These are phyloP conservation scores for Himalopsyche tibetana DNA, from an alignment of 2,888 invertebrate genomes.

Conservation along the genomic window DNA sequence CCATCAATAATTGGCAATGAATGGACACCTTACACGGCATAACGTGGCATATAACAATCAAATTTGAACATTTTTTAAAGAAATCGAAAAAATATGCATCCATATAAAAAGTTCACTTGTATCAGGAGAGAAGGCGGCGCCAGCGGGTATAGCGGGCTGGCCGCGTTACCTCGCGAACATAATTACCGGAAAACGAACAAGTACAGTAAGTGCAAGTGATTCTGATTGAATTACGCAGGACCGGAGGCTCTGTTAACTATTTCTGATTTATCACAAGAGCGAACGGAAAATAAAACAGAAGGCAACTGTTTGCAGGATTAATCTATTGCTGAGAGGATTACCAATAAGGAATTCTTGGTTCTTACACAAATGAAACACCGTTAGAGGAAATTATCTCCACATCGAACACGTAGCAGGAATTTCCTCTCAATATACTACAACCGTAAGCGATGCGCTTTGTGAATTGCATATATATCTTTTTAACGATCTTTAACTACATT, in stretches of 20 bases:
- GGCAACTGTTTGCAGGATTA: conserved; percentile 38
- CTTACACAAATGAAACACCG: background rate
- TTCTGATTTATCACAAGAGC: conserved; percentile 51
- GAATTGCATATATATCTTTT: background rate
- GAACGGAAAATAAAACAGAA: conserved; percentile 57
- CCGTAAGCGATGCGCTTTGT: background rate
- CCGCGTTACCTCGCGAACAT: conserved; percentile 59
- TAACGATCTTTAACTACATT: background rate
- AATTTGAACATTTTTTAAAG: no score
- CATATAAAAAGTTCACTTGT: conserved; percentile 44
- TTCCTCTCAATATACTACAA: background rate
- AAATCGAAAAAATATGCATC: no score
- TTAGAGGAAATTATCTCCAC: background rate
- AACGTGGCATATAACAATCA: no score
- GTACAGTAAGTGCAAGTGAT: conserved; percentile 58
- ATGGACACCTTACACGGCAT: no score
- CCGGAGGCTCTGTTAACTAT: conserved; percentile 52
- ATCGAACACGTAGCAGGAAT: background rate
- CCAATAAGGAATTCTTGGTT: background rate
- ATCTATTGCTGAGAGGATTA: background rate
- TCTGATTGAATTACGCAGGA: conserved; percentile 64
- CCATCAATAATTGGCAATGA: no score
- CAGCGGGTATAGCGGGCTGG: conserved; percentile 50
- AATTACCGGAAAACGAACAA: conserved; percentile 63
- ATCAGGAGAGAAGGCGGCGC: conserved; percentile 54